phyloP scores from a whole-genome alignment of 37 sponge, comb jelly and placozoan genomes.

The Cliona cf. orientalis region DNA sequence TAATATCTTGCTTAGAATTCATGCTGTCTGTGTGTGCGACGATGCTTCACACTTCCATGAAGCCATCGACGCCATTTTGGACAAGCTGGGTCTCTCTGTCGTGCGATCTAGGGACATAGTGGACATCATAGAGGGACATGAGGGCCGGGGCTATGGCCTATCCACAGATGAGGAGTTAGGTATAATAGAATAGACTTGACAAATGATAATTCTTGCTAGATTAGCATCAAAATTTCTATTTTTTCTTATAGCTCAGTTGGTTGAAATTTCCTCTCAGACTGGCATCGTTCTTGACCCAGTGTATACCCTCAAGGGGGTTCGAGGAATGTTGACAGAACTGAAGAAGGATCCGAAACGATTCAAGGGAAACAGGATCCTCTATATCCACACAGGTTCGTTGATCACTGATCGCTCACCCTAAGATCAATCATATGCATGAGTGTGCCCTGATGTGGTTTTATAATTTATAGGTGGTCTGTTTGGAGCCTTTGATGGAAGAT shows the following conservation, averaged over 20 bases:
- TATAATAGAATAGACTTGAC: slow-evolving; percentile 12
- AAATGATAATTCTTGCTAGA: too few species aligned
- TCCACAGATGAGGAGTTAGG: slow-evolving; percentile 82
- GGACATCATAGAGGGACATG: slow-evolving; percentile 85
- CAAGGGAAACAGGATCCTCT: slow-evolving; percentile 74
- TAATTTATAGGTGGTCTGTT: slow-evolving; percentile 84
- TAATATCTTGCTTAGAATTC: too few species aligned
- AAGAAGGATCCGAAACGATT: slow-evolving; percentile 65
- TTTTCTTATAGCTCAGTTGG: slow-evolving; percentile 30
- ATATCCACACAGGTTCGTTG: slow-evolving; percentile 96
- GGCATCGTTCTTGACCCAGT: slow-evolving; percentile 81
- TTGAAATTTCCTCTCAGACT: slow-evolving; percentile 52
- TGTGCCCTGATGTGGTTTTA: too few species aligned
- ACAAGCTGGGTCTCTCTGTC: slow-evolving; percentile 20
- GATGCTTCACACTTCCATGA: slow-evolving; percentile 67
- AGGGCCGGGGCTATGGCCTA: slow-evolving; percentile 79
- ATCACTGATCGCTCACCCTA: too few species aligned
- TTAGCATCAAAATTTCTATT: too few species aligned
- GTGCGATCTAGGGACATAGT: slow-evolving; percentile 42
- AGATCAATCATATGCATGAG: too few species aligned
- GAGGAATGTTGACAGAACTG: slow-evolving; percentile 86
- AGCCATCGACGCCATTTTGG: slow-evolving; percentile 47
- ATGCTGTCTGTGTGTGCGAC: slow-evolving; percentile 81
- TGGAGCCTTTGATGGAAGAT: slow-evolving; percentile 63
- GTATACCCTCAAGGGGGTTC: slow-evolving; percentile 87